Conservation (phyloP, 2,888 invertebrate genomes). For the Xylophagus ater region DNA sequence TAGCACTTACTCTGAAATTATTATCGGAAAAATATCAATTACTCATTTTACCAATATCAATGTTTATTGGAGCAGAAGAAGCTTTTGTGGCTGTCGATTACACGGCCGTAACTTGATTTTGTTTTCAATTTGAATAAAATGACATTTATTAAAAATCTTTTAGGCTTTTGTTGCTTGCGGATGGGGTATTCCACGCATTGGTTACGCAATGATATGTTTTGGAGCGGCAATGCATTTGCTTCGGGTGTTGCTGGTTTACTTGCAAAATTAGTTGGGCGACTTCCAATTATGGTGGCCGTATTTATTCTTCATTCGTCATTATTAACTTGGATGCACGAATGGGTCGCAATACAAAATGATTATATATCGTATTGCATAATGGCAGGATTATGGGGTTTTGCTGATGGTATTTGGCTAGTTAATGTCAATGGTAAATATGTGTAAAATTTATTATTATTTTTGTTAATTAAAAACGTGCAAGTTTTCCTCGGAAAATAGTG, state of each 20-base stretch:
- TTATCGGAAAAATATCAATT: conserved; percentile 68
- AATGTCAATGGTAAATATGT: conserved; percentile 75
- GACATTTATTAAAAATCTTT: no score
- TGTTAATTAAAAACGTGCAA: no score
- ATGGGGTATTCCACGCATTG: conserved; percentile 82
- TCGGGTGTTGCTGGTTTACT: conserved; percentile 69
- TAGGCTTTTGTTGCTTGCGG: conserved; percentile 78
- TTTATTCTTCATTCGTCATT: conserved; percentile 59
- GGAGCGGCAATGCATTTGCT: conserved; percentile 78
- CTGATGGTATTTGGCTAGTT: conserved; percentile 85
- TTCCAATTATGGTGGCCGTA: conserved; percentile 65
- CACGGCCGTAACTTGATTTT: conserved; percentile 50
- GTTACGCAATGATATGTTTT: conserved; percentile 89
- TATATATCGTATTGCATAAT: conserved; percentile 63
- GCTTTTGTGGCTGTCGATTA: conserved; percentile 82
- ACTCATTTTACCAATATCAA: conserved; percentile 76
- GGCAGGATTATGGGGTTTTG: conserved; percentile 77
- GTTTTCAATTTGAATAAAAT: background rate
- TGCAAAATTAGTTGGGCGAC: conserved; percentile 67
- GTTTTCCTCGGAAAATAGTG: no score
- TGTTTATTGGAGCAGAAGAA: conserved; percentile 89
- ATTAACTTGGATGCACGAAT: conserved; percentile 54
- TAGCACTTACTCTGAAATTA: conserved; percentile 68
- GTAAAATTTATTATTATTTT: no score
- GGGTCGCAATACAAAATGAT: conserved; percentile 59